Conservation (phyloP, 2,888 invertebrate genomes). For the Silvanus unidentatus region DNA sequence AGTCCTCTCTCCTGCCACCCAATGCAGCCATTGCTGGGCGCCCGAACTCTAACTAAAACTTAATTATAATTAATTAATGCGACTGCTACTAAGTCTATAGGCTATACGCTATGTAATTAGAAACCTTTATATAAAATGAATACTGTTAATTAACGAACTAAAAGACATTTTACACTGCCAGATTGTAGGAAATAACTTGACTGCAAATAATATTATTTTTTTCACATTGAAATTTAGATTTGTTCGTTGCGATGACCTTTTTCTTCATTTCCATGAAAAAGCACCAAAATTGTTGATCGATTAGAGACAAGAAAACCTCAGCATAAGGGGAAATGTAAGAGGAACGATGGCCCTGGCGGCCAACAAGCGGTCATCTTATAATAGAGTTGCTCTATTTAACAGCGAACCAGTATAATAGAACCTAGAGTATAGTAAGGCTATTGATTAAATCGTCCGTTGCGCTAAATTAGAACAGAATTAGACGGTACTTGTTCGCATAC, state of each 20-base stretch:
- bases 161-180: conserved; percentile 51
- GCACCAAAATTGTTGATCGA: too few relatives aligned
- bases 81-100: conserved; percentile 47
- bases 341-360: background rate
- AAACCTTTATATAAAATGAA: conserved; percentile 58
- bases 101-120: conserved; percentile 53
- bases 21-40: conserved; percentile 40
- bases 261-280: too few relatives aligned
- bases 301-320: too few relatives aligned
- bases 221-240: too few relatives aligned
- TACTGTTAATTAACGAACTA: conserved; percentile 56
- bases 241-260: too few relatives aligned
- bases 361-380: conserved; percentile 18
- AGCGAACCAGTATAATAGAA: conserved; percentile 25
- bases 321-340: too few relatives aligned
- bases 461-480: conserved; percentile 37
- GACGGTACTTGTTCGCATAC: conserved; percentile 30
- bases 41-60: conserved; percentile 63
- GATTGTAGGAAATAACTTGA: conserved; percentile 46
- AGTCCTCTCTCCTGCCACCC: conserved; percentile 33
- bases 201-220: conserved; percentile 40
- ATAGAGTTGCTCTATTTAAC: conserved; percentile 23
- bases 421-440: conserved; percentile 33
- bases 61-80: conserved; percentile 67
- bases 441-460: conserved; percentile 40